phyloP scores from a whole-genome alignment of 2,888 invertebrate species.

The Agrypnus murinus region DNA sequence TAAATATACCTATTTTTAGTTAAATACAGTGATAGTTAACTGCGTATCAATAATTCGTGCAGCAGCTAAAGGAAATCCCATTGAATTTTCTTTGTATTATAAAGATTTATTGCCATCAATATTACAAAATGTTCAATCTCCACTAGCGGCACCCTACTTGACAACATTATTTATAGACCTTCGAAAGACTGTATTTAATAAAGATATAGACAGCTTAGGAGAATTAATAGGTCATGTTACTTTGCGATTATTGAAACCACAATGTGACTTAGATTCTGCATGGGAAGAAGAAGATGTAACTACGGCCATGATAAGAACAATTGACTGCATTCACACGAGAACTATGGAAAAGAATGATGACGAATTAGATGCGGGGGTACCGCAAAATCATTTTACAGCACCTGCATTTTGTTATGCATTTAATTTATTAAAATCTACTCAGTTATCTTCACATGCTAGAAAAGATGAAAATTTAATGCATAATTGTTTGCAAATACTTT shows the following conservation, averaged over 20 bases:
- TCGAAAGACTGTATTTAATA: slow-evolving; percentile 74
- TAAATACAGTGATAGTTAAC: slow-evolving; percentile 69
- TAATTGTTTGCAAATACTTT: slow-evolving; percentile 79
- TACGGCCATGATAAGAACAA: slow-evolving; percentile 76
- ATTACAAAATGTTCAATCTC: slow-evolving; percentile 81
- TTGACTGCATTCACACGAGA: slow-evolving; percentile 75
- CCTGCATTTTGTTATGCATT: slow-evolving; percentile 90
- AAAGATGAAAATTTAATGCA: slow-evolving; percentile 75
- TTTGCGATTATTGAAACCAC: slow-evolving; percentile 83
- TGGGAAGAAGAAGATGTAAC: slow-evolving; percentile 85
- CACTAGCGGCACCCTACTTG: slow-evolving; percentile 83
- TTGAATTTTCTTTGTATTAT: slow-evolving; percentile 73
- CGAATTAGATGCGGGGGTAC: slow-evolving; percentile 54
- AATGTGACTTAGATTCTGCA: slow-evolving; percentile 83
- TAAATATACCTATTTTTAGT: slow-evolving; percentile 61
- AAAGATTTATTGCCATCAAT: slow-evolving; percentile 75
- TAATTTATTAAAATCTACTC: slow-evolving; percentile 81
- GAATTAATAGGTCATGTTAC: slow-evolving; percentile 82
- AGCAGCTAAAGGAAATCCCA: slow-evolving; percentile 74
- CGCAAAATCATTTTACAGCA: slow-evolving; percentile 74
- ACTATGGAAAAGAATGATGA: slow-evolving; percentile 69
- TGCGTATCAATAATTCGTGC: slow-evolving; percentile 72
- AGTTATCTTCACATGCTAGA: slow-evolving; percentile 71
- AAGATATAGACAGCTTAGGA: slow-evolving; percentile 71
- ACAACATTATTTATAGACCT: slow-evolving; percentile 78